Evolutionary conservation across 2,113 vertebrate genomes (phyloP).

Genomic region (Thomomys bottae): DNA sequence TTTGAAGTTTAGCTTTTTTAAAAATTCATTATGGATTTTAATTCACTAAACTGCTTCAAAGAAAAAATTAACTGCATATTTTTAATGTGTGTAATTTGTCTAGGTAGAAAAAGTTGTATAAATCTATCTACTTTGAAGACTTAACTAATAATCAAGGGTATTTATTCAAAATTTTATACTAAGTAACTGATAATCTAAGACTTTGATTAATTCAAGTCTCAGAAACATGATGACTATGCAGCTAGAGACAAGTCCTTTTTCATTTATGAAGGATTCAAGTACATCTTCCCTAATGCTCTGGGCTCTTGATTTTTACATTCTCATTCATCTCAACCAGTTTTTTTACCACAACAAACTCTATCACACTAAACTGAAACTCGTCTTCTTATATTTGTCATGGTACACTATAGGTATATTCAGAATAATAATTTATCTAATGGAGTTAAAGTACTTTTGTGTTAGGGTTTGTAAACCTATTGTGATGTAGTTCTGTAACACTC

Average conservation of each 20-base stretch:
- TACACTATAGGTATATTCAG: neutral
- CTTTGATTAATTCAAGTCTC: conserved; percentile 43
- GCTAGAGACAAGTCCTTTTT: conserved; percentile 1
- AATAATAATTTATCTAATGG: conserved; percentile 13
- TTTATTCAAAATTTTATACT: conserved; percentile 51
- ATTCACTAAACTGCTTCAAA: conserved; percentile 47
- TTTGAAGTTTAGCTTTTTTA: conserved; percentile 35
- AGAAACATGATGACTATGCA: conserved; percentile 50
- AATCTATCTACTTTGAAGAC: conserved; percentile 44
- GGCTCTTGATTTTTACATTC: conserved; percentile 25
- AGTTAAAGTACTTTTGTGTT: neutral
- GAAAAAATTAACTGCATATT: conserved; percentile 2
- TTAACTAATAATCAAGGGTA: conserved; percentile 18
- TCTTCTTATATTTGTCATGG: neutral
- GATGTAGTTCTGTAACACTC: neutral
- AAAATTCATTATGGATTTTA: conserved; percentile 4
- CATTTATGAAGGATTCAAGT: neutral
- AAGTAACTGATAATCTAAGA: conserved; percentile 29
- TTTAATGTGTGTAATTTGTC: conserved; percentile 25
- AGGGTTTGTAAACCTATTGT: neutral
- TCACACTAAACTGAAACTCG: neutral
- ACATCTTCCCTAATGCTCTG: conserved; percentile 1
- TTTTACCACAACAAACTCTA: neutral
- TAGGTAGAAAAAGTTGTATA: neutral
- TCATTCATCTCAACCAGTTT: neutral